These are phyloP conservation scores for Drosophila pseudoananassae DNA, from an alignment of 1,140 invertebrate species.

Conservation along the genomic window DNA sequence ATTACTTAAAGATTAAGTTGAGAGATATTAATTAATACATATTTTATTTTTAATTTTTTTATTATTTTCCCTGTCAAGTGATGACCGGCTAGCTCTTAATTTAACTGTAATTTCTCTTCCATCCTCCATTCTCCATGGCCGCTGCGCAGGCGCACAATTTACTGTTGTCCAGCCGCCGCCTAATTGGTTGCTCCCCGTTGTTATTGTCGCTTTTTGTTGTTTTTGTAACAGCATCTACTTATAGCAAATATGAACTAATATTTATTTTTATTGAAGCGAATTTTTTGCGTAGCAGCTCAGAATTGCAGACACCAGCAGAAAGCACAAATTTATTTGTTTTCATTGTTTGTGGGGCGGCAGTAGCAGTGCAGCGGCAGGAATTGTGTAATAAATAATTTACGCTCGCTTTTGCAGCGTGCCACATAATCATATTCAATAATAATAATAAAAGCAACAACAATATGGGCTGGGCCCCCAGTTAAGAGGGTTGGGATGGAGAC, in stretches of 20 bases:
- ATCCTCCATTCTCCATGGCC: conserved; percentile 10
- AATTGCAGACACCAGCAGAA: conserved; percentile 49
- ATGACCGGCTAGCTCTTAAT: conserved; percentile 59
- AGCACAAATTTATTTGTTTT: conserved; percentile 68
- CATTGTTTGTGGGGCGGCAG: conserved; percentile 34
- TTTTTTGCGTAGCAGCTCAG: conserved; percentile 51
- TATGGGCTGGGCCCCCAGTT: conserved; percentile 43
- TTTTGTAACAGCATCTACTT: conserved; percentile 37
- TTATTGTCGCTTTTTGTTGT: conserved; percentile 20
- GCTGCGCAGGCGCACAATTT: conserved; percentile 68
- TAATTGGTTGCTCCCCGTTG: conserved; percentile 61
- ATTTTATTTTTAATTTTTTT: too few relatives aligned
- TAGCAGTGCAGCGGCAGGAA: conserved; percentile 39
- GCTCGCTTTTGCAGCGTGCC: conserved; percentile 78
- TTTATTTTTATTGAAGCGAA: conserved; percentile 75
- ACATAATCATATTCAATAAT: conserved; percentile 82
- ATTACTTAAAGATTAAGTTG: too few relatives aligned
- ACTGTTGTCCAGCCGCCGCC: conserved; percentile 61
- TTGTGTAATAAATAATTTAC: conserved; percentile 81
- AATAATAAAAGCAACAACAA: conserved; percentile 54
- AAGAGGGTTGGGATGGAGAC: conserved; percentile 5
- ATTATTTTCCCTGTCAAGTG: conserved; percentile 36
- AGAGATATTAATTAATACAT: too few relatives aligned
- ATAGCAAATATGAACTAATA: conserved; percentile 76
- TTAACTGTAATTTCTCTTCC: conserved; percentile 61